Conservation (phyloP, 2,113 vertebrate species). For the Eolophus roseicapilla region DNA sequence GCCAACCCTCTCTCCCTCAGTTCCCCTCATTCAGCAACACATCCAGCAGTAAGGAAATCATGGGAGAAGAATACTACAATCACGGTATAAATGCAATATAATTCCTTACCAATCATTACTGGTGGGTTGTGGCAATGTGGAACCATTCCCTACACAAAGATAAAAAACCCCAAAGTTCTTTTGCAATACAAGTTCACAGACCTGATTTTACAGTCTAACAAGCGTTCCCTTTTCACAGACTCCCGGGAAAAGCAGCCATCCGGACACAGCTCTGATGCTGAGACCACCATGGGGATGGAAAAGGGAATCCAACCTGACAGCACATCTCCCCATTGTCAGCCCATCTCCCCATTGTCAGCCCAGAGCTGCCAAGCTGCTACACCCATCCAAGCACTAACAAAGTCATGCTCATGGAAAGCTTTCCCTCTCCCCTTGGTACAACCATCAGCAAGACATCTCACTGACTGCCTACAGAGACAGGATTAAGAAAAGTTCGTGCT, state of each 20-base stretch:
- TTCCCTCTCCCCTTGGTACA: neutral
- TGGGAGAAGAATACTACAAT: neutral
- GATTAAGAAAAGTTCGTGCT: neutral
- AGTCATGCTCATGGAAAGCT: neutral
- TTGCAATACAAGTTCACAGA: neutral
- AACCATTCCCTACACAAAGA: neutral
- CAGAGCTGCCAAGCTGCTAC: neutral
- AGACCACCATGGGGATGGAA: neutral
- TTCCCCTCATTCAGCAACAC: neutral
- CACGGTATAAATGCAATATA: rapidly evolving
- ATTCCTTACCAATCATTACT: rapidly evolving
- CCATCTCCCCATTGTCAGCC: neutral
- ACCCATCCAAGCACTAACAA: neutral
- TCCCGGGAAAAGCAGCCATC: neutral
- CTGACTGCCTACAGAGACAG: neutral
- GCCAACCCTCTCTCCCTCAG: neutral
- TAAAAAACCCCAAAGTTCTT: neutral
- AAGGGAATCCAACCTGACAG: neutral
- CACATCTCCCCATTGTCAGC: neutral
- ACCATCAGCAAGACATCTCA: rapidly evolving
- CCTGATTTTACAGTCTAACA: neutral
- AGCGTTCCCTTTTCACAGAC: neutral
- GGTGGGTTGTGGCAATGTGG: rapidly evolving
- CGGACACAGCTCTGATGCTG: neutral
- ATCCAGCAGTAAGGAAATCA: neutral